Percentiles rank a stretch among this genome's conserved stretches.
phyloP scores from a whole-genome alignment of 2,113 vertebrate species.

The Regulus satrapa region DNA sequence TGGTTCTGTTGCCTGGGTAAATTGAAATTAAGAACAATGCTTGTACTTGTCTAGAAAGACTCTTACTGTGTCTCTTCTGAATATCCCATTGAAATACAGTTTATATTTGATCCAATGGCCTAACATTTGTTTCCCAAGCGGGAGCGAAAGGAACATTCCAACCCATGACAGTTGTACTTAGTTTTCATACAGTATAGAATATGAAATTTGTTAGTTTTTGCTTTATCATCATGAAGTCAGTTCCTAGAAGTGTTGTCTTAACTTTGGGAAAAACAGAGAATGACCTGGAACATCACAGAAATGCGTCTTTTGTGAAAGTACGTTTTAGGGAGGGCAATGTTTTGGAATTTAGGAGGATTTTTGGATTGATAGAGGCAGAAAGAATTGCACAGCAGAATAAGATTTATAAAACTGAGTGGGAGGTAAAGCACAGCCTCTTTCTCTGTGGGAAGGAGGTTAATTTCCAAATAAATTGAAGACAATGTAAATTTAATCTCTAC shows the following conservation, averaged over 20 bases:
- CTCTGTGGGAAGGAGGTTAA: conserved; percentile 35
- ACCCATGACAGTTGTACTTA: neutral
- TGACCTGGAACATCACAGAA: neutral
- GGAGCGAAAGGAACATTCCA: neutral
- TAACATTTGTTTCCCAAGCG: neutral
- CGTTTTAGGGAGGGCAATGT: neutral
- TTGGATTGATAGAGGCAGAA: neutral
- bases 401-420: conserved; percentile 6
- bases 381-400: neutral
- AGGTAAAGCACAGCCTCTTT: neutral
- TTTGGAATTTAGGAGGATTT: neutral
- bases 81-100: neutral
- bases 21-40: neutral
- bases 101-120: neutral
- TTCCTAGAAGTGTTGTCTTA: neutral
- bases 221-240: neutral
- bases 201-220: neutral
- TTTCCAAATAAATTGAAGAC: conserved; percentile 48
- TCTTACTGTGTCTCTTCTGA: neutral
- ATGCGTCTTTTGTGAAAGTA: neutral
- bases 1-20: neutral
- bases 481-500: conserved; percentile 53
- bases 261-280: neutral
- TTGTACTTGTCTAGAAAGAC: neutral
- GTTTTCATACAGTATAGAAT: neutral